Base-by-base conservation (phyloP, 2,888 invertebrate species). In the Hydroisotoma schaefferi region DNA sequence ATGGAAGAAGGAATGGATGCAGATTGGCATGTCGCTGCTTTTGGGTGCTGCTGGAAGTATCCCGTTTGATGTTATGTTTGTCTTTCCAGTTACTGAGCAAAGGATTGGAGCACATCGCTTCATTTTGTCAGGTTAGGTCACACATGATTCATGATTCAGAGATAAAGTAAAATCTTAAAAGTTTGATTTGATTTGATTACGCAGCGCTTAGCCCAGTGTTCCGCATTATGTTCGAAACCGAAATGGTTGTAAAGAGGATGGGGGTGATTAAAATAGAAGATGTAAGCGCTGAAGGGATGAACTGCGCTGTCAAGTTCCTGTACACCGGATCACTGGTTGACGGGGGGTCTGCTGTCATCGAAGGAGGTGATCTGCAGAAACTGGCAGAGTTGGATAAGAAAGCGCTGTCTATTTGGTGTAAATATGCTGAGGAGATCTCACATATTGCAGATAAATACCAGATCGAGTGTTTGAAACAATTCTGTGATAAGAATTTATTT, bases 121-220 rank as follows among this genome's bases (percentile, higher is more conserved):
- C n/a, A n/a, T n/a, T n/a, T n/a, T n/a, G n/a, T n/a, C n/a, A n/a
- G n/a, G n/a, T n/a, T n/a, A n/a, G n/a, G n/a, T n/a, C n/a, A n/a
- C n/a, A n/a, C n/a, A n/a, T n/a, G n/a, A n/a, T n/a, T n/a, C n/a
- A n/a, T n/a, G n/a, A n/a, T n/a, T n/a, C n/a, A n/a, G n/a, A n/a
- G n/a, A n/a, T n/a, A n/a, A n/a, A n/a, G n/a, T n/a, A n/a, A n/a
- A n/a, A n/a, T n/a, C n/a, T n/a, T n/a, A n/a, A n/a, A n/a, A n/a
- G n/a, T n/a, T n/a, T n/a, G n/a, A n/a, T n/a, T n/a, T n/a, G n/a
- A n/a, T n/a, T n/a, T n/a, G n/a, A n/a, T n/a, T n/a, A n/a, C n/a
- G n/a, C n/a, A n/a, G 49, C 49, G 3, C 49, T 27, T 8, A 27
- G 28, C 28, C 29, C 49, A 12, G 49, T 49, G 5, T 49, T 49